Base-by-base conservation (phyloP, 1,140 invertebrate species). In the Euwallacea similis region DNA sequence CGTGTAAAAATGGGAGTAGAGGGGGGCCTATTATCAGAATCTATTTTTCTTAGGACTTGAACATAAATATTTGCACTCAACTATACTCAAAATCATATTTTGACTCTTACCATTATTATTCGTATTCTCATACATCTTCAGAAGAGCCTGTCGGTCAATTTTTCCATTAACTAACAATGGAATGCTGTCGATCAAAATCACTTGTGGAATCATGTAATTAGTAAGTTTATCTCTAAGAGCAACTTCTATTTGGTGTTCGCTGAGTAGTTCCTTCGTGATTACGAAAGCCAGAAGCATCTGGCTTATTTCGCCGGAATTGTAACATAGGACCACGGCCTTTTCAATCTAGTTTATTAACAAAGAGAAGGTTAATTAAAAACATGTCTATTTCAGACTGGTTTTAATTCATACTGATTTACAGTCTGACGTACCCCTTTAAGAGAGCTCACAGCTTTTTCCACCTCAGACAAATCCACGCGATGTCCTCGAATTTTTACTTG, bases 401-500 rank as follows among this genome's bases (percentile, higher is more conserved):
- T 33, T 33, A 33, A 33, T 33, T 33, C 21, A 33, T 33, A 33
- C 4, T 33, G 21, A 1, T 33, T 33, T 33, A 33, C 21, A 33
- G 21, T 33, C 4, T 33, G 21, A 33, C 21, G 21, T 7, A 93
- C 84, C 0, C 83, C 84, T 0, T 84, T 77, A 0, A 88, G 77
- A 7, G 82, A 80, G 11, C 79, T 77, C 0, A 92, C 86, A 7
- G 89, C 88, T 58, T 88, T 87, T 75, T 95, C 92, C 7, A 95
- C 88, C 84, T 95, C 93, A 0, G 87, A 84, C n/a, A 95, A 81
- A 76, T 96, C 93, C 0, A 96, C 90, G 16, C 93, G 82, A 76
- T 95, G 91, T 10, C 94, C 94, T 65, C 93, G 82, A 9, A 96
- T 89, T 83, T 96, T 96, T 0, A 96, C 86, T 81, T 96, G 94